Evolutionary conservation across 2,797 vertebrate genomes (phyloP).

Genomic region (Eulemur coronatus): DNA sequence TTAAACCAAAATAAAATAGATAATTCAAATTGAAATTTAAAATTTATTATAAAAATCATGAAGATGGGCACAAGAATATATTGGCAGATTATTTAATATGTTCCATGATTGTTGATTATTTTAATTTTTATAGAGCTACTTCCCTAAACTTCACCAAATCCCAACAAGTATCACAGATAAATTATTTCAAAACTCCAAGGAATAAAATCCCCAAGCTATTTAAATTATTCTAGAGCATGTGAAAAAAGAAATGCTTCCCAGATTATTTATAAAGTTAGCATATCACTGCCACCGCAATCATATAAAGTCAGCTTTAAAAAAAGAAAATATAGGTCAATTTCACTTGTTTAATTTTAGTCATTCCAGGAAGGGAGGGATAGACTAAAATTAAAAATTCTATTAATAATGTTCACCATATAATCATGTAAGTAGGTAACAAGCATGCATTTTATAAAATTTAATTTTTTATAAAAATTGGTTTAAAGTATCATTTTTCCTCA

Average conservation of each 20-base stretch:
- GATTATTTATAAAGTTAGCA: background rate
- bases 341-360: background rate
- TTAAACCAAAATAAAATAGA: background rate
- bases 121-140: background rate
- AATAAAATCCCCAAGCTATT: background rate
- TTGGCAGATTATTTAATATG: background rate
- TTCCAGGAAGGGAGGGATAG: background rate
- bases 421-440: background rate
- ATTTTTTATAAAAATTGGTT: background rate
- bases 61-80: background rate
- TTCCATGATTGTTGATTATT: background rate
- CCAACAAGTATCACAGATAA: background rate
- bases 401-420: background rate
- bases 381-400: background rate
- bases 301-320: background rate
- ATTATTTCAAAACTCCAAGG: background rate
- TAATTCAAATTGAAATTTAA: background rate
- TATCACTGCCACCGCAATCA: background rate
- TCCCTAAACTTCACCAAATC: background rate
- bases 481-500: constrained; percentile 27
- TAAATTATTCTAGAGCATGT: background rate
- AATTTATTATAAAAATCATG: background rate
- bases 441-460: background rate
- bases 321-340: background rate
- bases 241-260: background rate